Evolutionary conservation across 1,140 invertebrate species (phyloP).

Genomic region (Thereuonema tuberculata): DNA sequence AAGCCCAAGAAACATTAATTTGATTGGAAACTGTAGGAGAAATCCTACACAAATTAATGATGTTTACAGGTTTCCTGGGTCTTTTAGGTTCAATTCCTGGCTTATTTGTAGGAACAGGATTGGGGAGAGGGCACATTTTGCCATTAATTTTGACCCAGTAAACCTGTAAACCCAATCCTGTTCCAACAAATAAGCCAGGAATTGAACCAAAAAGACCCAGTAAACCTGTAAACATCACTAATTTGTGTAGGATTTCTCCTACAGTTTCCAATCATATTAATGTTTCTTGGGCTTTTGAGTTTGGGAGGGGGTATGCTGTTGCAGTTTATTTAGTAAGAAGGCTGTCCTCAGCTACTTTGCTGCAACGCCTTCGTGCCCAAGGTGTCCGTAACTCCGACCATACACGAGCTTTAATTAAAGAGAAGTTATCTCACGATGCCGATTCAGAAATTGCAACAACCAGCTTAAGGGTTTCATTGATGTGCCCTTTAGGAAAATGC

Average conservation of each 20-base stretch:
- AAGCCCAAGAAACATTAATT: too few species aligned
- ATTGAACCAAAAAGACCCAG: conserved; percentile 93
- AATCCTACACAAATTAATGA: too few species aligned
- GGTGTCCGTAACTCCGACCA: conserved; percentile 76
- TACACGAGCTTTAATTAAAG: conserved; percentile 72
- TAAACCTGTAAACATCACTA: conserved; percentile 90
- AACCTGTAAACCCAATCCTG: conserved; percentile 62
- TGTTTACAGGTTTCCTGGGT: conserved; percentile 37
- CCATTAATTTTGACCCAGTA: conserved; percentile 37
- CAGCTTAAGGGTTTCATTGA: conserved; percentile 76
- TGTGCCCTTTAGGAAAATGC: conserved; percentile 40
- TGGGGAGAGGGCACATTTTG: conserved; percentile 91
- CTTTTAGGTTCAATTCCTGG: conserved; percentile 82
- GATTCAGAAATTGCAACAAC: conserved; percentile 93
- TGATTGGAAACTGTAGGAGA: too few species aligned
- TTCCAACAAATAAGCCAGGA: too few species aligned
- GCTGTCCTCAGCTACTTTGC: conserved; percentile 62
- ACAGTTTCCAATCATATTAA: conserved; percentile 73
- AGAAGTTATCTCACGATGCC: conserved; percentile 80
- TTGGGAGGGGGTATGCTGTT: conserved; percentile 62
- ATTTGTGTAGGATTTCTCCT: too few species aligned
- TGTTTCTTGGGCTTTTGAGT: conserved; percentile 78
- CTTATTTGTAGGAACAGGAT: conserved; percentile 75
- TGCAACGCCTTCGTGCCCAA: conserved; percentile 70
- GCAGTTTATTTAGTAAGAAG: conserved; percentile 80